Evolutionary conservation across 2,888 invertebrate genomes (phyloP).

Genomic region (Agrypnus murinus): DNA sequence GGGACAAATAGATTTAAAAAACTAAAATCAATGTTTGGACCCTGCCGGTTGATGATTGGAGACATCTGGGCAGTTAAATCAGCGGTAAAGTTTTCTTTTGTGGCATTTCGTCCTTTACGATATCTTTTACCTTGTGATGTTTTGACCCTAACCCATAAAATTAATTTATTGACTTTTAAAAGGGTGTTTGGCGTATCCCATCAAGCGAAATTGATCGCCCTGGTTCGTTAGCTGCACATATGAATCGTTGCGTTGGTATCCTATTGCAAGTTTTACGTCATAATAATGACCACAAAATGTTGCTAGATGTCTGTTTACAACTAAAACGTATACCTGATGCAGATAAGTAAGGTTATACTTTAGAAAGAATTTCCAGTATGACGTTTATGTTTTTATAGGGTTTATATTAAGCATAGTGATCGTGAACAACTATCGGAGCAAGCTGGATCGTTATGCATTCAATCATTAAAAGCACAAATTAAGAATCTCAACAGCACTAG

Average conservation of each 20-base stretch:
- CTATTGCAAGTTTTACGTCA: slow-evolving; percentile 87
- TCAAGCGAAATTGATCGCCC: slow-evolving; percentile 92
- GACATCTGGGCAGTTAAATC: too few species aligned
- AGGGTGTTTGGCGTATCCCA: slow-evolving; percentile 95
- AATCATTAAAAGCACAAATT: slow-evolving; percentile 79
- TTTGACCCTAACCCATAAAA: too few species aligned
- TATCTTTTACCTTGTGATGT: too few species aligned
- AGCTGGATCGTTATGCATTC: slow-evolving; percentile 83
- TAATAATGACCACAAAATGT: slow-evolving; percentile 85
- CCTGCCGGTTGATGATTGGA: too few species aligned
- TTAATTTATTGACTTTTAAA: too few species aligned
- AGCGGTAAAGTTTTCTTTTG: too few species aligned
- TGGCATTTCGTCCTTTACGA: too few species aligned
- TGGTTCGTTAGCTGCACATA: slow-evolving; percentile 93
- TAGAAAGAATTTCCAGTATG: slow-evolving; percentile 15
- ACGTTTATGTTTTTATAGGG: slow-evolving; percentile 70
- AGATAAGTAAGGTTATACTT: slow-evolving; percentile 80
- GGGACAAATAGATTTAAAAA: too few species aligned
- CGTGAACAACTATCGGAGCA: slow-evolving; percentile 86
- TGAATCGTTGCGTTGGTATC: slow-evolving; percentile 88
- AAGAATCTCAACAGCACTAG: slow-evolving; percentile 69
- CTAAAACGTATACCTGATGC: slow-evolving; percentile 87
- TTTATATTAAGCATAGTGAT: slow-evolving; percentile 90
- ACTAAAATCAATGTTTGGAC: too few species aligned
- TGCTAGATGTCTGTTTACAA: slow-evolving; percentile 87